These are phyloP conservation scores for Microplitis demolitor DNA, from an alignment of 1,140 invertebrate genomes.

Conservation along the genomic window DNA sequence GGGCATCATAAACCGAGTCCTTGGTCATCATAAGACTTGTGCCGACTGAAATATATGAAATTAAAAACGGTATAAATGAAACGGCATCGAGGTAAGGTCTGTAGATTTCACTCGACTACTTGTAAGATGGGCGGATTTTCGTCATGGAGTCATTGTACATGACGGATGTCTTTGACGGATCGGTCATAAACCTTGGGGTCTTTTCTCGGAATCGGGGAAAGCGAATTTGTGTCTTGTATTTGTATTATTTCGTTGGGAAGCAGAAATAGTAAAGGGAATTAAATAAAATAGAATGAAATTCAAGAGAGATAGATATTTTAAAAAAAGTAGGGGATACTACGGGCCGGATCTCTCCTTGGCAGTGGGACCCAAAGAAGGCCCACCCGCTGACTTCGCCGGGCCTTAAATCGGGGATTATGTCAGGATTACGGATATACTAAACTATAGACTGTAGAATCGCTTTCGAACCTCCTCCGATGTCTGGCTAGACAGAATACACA, in stretches of 20 bases:
- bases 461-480: not conserved
- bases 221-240: slow-evolving; percentile 17
- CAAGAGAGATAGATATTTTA: not conserved
- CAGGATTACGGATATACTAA: slow-evolving; percentile 33
- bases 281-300: not conserved
- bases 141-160: slow-evolving; percentile 41
- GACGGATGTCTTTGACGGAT: slow-evolving; percentile 49
- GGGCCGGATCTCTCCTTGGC: not conserved
- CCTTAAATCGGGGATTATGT: slow-evolving; percentile 42
- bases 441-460: not conserved
- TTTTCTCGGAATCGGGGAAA: slow-evolving; percentile 38
- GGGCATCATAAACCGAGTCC: too few species aligned
- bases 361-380: not conserved
- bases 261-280: not conserved
- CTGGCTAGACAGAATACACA: not conserved
- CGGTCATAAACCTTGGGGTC: slow-evolving; percentile 42
- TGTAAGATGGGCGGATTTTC: slow-evolving; percentile 34
- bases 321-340: not conserved
- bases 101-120: not conserved
- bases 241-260: slow-evolving; percentile 14
- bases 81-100: slow-evolving; percentile 13
- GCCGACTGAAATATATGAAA: too few species aligned
- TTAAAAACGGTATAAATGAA: not conserved
- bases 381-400: slow-evolving; percentile 38
- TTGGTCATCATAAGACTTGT: too few species aligned